phyloP scores from a whole-genome alignment of 2,888 invertebrate species.

The Melinaea menophilus region DNA sequence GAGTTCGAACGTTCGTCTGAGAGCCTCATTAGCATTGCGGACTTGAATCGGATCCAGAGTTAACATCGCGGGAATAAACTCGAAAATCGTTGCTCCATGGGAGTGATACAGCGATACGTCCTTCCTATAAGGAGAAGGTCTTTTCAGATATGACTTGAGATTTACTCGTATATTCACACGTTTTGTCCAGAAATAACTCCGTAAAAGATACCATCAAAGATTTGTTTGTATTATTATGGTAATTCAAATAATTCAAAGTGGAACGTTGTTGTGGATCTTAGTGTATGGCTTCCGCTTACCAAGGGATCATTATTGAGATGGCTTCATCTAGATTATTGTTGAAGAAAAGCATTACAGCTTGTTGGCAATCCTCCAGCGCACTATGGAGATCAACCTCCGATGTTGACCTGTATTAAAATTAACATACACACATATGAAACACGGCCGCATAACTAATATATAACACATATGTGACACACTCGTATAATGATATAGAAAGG shows the following conservation, averaged over 20 bases:
- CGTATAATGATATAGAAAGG: no score
- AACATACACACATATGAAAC: background rate
- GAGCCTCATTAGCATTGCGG: conserved; percentile 72
- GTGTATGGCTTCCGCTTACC: conserved; percentile 70
- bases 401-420: background rate
- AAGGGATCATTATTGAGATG: conserved; percentile 85
- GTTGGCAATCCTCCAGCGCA: conserved; percentile 86
- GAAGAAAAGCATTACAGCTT: conserved; percentile 92
- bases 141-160: no score
- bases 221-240: no score
- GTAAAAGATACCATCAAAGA: no score
- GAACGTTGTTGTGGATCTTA: background rate
- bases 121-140: conserved; percentile 73
- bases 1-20: conserved; percentile 87
- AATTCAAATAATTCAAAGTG: no score
- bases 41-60: conserved; percentile 93
- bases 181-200: no score
- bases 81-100: conserved; percentile 91
- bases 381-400: conserved; percentile 79
- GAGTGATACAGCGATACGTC: conserved; percentile 94
- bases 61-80: conserved; percentile 94
- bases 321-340: conserved; percentile 94
- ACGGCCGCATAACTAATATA: no score
- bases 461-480: background rate
- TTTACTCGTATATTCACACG: no score